Base-by-base conservation (phyloP, 2,888 invertebrate genomes). In the Chymomyza caudatula region DNA sequence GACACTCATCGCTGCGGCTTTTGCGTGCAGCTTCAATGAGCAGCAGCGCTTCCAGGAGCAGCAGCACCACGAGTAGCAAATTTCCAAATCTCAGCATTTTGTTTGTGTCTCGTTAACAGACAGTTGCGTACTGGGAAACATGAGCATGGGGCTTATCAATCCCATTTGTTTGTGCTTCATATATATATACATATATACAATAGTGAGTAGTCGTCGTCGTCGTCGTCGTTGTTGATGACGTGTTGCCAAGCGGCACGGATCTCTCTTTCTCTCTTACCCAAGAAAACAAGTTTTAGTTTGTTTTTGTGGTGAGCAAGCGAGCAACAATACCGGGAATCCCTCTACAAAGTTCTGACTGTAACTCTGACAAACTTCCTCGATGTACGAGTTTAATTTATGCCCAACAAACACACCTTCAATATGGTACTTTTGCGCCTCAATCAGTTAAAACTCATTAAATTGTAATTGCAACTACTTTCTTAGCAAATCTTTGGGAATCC, bases 1-100 rank as follows among this genome's bases (percentile, higher is more conserved):
- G 92, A 76, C 93, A 93, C 22, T 77, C 76, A 0, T 57, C 54
- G 49, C 13, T 5, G 22, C 15, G 4, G 44, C 37, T 4, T 4
- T 37, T 11, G n/a, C 44, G 29, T 8, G 22, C 15, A 2, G 44
- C 44, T 2, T 15, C 5, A 2, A 17, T 2, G 23, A 65, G 8
- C 53, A 44, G 11, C 8, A 47, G 25, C 37, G 15, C 5, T 22
- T 23, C 15, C 60, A 23, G 19, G 47, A 42, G 22, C 15, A 22
- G 42, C 20, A 53, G 6, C 19, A 54, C 6, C 6, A 49, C n/a
- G n/a, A n/a, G 13, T 3, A 60, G 22, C 15, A 20, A 17, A 20
- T 49, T 8, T 17, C 19, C 25, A 4, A 25, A 5, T 6, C 11
- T 37, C 2, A 37, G 11, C 29, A 37, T 37, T 4, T 11, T 37